A percentile compares a stretch with the other conserved stretches of the same genome.
phyloP scores from a whole-genome alignment of 2,113 vertebrate genomes.

The Gobio gobio region DNA sequence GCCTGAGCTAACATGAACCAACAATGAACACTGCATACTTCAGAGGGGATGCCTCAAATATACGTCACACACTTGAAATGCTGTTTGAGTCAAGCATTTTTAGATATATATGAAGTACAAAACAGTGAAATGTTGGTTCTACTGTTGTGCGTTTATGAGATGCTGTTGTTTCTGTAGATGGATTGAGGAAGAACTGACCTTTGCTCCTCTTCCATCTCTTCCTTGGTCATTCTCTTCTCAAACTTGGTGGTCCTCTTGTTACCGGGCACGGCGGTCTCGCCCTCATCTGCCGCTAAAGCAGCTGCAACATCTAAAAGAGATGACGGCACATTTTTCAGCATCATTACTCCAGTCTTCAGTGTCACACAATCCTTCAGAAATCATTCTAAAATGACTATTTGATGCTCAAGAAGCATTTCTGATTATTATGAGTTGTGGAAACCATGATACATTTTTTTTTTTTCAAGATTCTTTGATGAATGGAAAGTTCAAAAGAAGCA shows the following conservation, averaged over 20 bases:
- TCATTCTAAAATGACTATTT: no score
- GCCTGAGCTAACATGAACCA: no score
- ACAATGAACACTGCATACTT: background rate
- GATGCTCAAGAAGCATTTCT: no score
- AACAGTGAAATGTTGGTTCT: background rate
- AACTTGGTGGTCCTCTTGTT: constrained; percentile 84
- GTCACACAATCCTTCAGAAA: no score
- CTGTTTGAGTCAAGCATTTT: background rate
- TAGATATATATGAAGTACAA: background rate
- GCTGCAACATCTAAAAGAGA: constrained; percentile 61
- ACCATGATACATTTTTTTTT: no score
- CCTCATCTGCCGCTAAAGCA: constrained; percentile 67
- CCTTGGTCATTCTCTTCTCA: constrained; percentile 86
- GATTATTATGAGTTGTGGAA: no score
- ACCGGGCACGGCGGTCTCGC: constrained; percentile 77
- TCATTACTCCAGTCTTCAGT: no score
- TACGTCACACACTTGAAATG: background rate
- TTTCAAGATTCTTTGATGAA: no score
- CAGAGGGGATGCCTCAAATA: background rate
- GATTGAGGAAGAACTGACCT: constrained; percentile 77
- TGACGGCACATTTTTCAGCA: no score
- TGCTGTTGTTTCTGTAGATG: constrained; percentile 37
- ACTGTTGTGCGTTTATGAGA: background rate
- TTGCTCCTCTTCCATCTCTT: constrained; percentile 91
- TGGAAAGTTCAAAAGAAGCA: no score